These are phyloP conservation scores for Lutjanus erythropterus DNA, from an alignment of 2,113 vertebrate species.

Conservation along the genomic window DNA sequence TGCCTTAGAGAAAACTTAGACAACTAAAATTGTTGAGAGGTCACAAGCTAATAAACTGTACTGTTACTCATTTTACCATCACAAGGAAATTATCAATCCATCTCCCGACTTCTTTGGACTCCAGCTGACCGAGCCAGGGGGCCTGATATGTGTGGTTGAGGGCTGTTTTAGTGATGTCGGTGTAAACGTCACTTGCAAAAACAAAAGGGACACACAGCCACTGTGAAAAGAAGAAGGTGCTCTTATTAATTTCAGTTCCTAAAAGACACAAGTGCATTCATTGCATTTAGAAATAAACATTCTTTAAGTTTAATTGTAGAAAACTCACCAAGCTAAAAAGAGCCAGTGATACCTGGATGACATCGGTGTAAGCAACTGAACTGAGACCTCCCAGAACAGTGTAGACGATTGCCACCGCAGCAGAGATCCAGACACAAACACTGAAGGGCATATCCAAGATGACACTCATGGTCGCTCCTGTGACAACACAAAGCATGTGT, in stretches of 20 bases:
- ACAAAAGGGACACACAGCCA: slow-evolving; percentile 20
- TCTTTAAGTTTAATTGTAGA: background rate
- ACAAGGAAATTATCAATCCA: slow-evolving; percentile 10
- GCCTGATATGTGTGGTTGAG: slow-evolving; percentile 1
- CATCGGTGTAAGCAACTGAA: slow-evolving; percentile 14
- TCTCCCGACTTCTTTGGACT: background rate
- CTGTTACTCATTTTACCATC: background rate
- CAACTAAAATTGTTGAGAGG: too few species aligned
- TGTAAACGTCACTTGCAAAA: background rate
- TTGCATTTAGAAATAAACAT: too few species aligned
- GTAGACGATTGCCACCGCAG: slow-evolving; percentile 11
- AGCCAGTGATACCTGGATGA: background rate
- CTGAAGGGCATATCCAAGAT: background rate
- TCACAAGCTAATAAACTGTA: background rate
- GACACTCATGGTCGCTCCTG: background rate
- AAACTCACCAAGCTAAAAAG: slow-evolving; percentile 3
- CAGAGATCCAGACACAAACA: slow-evolving; percentile 14
- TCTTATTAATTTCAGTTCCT: too few species aligned
- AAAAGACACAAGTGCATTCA: too few species aligned
- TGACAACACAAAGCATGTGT: background rate
- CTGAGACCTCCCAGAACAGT: slow-evolving; percentile 12
- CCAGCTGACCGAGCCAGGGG: background rate
- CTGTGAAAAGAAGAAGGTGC: background rate
- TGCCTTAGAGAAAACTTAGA: too few species aligned
- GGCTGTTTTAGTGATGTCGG: slow-evolving; percentile 1